Evolutionary conservation across 2,888 invertebrate genomes (phyloP), one percentile per base, ranked within the genome.

Genomic region (Ceriagrion tenellum): DNA sequence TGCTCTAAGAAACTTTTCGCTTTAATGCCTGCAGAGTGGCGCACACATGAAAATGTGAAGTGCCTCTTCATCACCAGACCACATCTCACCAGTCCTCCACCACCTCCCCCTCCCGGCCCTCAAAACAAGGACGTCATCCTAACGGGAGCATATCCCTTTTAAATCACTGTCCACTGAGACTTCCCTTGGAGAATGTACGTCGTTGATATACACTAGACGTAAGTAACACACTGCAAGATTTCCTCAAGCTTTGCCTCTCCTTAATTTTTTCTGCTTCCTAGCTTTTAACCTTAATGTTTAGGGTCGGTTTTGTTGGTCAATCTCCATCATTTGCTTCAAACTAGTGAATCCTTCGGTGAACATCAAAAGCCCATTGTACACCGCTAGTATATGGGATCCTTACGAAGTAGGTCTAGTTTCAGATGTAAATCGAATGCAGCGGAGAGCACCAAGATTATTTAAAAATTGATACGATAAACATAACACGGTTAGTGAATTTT

Each of bases 131-230:
- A 35, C 81, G 35, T 81, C 81, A 81, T 16, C 81, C 1, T 35
- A 35, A 10, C 8, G 40, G 23, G 40, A 12, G 18, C 30, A 16
- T 18, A 20, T 93, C 69, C 47, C 93, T 93, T 93, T 81, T n/a
- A 93, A 74, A 16, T 74, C 93, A 93, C 74, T 93, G 69, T 74
- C 93, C 26, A 40, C 91, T 20, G 63, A 74, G 63, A 47, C 93
- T 93, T 69, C 23, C 93, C 91, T 40, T 59, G 55, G 59, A 55
- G n/a, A 13, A 23, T 16, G 93, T 59, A 91, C 63, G 63, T 56
- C 91, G 35, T 69, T 91, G 35, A 4, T 4, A 35, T 88, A 8
- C 47, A 12, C 26, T 6, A 23, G 1, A 18, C 40, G 88, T 47
- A 88, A 47, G 20, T 59, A 88, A 47, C 40, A 47, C 18, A 8